Conservation (phyloP, 2,113 vertebrate species). For the Thamnophis sirtalis region DNA sequence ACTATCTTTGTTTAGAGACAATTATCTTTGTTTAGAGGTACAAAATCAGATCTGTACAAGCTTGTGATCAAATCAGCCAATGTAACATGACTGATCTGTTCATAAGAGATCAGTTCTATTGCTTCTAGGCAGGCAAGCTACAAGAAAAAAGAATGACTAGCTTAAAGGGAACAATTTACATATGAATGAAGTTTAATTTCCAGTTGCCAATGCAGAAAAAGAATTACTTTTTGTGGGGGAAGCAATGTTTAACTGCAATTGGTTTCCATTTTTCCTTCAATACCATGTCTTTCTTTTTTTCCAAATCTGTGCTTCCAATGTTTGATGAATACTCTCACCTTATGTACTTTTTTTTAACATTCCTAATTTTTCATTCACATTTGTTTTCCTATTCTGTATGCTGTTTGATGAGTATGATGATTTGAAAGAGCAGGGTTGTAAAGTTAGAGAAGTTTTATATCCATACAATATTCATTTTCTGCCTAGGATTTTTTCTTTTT, state of each 20-base stretch:
- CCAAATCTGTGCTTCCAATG: neutral
- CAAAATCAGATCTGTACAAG: neutral
- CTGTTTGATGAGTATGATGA: neutral
- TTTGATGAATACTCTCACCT: neutral
- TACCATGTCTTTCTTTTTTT: neutral
- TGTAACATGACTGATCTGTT: neutral
- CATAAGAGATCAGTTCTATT: neutral
- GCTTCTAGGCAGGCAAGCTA: neutral
- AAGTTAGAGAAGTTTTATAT: neutral
- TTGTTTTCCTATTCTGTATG: neutral
- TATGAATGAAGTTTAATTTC: neutral
- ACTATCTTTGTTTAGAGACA: neutral
- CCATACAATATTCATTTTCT: neutral
- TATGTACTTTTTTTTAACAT: neutral
- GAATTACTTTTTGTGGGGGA: neutral
- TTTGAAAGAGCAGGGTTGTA: neutral
- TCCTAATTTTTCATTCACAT: rapidly evolving
- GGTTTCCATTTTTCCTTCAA: neutral
- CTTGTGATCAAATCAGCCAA: neutral
- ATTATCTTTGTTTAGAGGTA: neutral
- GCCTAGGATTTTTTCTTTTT: neutral
- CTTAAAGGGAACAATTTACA: neutral
- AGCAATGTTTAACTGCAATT: rapidly evolving
- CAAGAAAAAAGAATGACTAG: neutral
- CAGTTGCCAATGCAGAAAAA: neutral